Evolutionary conservation across 1,140 invertebrate species (phyloP), one percentile per base, ranked within the genome.

Genomic region (Yoshiicerus persimilis): DNA sequence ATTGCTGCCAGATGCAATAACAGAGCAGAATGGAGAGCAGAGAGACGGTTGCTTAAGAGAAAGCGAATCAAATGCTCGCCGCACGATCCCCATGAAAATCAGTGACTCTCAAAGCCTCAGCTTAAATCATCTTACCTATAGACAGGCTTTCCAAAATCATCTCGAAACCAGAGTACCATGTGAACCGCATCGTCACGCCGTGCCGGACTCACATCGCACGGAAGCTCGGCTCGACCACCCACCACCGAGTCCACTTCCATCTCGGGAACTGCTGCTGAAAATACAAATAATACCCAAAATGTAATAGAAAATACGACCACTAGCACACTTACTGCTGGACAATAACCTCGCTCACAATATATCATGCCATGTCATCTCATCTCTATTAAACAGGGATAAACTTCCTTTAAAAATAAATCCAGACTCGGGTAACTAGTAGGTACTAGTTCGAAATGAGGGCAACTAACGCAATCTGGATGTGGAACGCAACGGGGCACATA

Each of bases 131-230:
- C 94, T 94, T 92, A 97, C 96, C 96, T 97, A 94, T 97, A 97
- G 62, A 97, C 93, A 13, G 97, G 96, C 89, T 96, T 96, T 84
- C 96, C 96, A 47, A 95, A 96, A 90, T 96, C 96, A 92, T 97
- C 96, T 91, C 95, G 95, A 93, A 97, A 97, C 96, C 96, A 97
- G 91, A 97, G 95, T 38, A 97, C 96, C 95, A 97, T 97, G 92
- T 96, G 96, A 84, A 97, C 95, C 91, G 95, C 96, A 93, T 97
- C 96, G 91, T 96, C 95, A 91, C 94, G 94, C n/a, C 91, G 91
- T 36, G 95, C 95, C 75, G 96, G 95, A 38, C 56, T 95, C 70
- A 98, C 96, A 93, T 97, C 96, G 92, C 97, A 98, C 16, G 96
- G 96, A 91, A 98, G 93, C 92, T 96, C 95, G 84, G 96, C 96